A percentile compares a stretch with the other conserved stretches of the same genome.
These are phyloP conservation scores for Meles meles DNA, from an alignment of 2,113 vertebrate species.

Conservation along the genomic window DNA sequence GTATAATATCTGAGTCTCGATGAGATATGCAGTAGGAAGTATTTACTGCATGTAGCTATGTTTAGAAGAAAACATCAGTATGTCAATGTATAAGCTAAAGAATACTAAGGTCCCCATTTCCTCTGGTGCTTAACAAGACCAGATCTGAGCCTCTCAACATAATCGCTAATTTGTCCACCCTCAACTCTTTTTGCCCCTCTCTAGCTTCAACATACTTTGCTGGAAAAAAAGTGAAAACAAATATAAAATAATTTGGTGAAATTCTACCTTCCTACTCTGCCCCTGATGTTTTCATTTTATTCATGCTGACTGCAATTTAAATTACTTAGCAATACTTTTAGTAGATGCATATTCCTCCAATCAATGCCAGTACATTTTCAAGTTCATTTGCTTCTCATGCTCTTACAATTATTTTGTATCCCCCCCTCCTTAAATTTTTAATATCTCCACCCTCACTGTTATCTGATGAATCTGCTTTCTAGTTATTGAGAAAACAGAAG, in stretches of 20 bases:
- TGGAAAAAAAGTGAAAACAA: background rate
- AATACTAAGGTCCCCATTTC: background rate
- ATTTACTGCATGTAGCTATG: background rate
- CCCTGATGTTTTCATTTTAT: background rate
- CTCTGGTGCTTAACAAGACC: background rate
- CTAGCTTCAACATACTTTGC: background rate
- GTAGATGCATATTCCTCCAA: rapidly evolving
- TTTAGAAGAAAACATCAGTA: background rate
- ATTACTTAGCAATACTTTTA: background rate
- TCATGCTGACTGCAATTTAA: background rate
- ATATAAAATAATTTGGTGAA: background rate
- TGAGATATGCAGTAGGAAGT: background rate
- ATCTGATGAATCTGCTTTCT: background rate
- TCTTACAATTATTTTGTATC: background rate
- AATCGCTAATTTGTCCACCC: background rate
- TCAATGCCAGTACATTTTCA: background rate
- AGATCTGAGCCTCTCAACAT: too few species aligned
- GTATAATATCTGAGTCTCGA: background rate
- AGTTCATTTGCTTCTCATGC: background rate
- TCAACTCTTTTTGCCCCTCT: background rate
- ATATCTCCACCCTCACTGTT: background rate
- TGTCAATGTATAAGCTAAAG: background rate
- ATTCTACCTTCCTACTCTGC: background rate
- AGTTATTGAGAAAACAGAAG: background rate
- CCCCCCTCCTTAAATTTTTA: background rate